Percentiles rank a stretch among this genome's conserved stretches.
Conservation (phyloP, 2,888 invertebrate species). For the Bruchidius siliquastri region DNA sequence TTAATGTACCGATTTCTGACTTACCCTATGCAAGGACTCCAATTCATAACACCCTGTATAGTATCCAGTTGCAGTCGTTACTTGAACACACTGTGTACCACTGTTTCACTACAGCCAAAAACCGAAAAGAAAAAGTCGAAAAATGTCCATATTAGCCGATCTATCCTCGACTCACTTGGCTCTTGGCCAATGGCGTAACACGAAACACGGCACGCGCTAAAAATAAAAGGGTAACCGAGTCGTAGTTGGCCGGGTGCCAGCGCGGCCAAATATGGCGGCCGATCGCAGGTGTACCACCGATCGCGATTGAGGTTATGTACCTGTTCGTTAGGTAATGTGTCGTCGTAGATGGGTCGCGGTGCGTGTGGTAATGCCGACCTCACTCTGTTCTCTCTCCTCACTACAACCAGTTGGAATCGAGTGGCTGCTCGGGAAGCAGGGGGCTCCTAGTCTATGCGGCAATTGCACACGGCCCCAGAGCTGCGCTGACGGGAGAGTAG, state of each 20-base stretch:
- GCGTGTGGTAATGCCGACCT: background rate
- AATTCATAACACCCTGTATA: background rate
- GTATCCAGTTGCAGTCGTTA: background rate
- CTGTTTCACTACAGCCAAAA: constrained; percentile 3
- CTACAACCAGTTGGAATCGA: constrained; percentile 59
- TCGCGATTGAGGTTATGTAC: background rate
- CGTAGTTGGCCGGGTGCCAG: constrained; percentile 33
- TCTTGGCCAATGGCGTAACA: constrained; percentile 40
- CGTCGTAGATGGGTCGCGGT: background rate
- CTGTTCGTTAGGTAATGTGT: no score
- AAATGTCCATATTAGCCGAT: constrained; percentile 7
- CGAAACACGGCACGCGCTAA: constrained; percentile 39
- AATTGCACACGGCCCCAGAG: constrained; percentile 57
- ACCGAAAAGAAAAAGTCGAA: constrained; percentile 10
- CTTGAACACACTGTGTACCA: background rate
- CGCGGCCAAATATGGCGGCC: constrained; percentile 35
- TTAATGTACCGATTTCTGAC: background rate
- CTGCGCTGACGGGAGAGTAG: constrained; percentile 12
- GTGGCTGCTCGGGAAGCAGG: constrained; percentile 50
- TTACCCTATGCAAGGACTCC: background rate
- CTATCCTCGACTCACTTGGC: constrained; percentile 37
- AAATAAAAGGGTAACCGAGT: constrained; percentile 43
- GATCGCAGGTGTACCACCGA: constrained; percentile 17
- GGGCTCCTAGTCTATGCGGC: constrained; percentile 57
- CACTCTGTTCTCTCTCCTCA: constrained; percentile 43